A percentile compares a stretch with the other conserved stretches of the same genome.
These are phyloP conservation scores for Sycobia sp. DNA, from an alignment of 1,140 invertebrate genomes.

Conservation along the genomic window DNA sequence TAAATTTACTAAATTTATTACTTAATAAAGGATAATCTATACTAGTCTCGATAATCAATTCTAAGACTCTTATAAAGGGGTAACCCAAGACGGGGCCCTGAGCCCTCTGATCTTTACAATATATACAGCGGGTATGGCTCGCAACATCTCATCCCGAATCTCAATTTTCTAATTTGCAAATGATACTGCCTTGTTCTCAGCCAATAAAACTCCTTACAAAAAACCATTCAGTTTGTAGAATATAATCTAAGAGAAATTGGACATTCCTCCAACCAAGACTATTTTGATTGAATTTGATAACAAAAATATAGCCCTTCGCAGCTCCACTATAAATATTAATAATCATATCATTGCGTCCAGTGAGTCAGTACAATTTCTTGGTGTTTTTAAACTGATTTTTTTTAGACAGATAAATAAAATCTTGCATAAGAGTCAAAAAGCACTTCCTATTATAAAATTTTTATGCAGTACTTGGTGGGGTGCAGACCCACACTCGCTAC, in stretches of 20 bases:
- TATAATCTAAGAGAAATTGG: too few relatives aligned
- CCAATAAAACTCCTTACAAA: neutral
- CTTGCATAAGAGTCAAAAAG: neutral
- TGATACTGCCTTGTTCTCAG: neutral
- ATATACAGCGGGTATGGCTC: neutral
- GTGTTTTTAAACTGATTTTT: neutral
- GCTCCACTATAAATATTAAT: neutral
- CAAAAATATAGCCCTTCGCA: neutral
- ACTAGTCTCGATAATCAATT: too few relatives aligned
- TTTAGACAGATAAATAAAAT: neutral
- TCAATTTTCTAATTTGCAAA: neutral
- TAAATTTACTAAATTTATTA: neutral
- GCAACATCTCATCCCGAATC: neutral
- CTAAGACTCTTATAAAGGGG: too few relatives aligned
- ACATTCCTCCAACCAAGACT: too few relatives aligned
- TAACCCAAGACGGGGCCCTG: neutral
- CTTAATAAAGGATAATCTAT: neutral
- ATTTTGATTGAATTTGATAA: neutral
- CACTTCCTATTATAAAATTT: constrained; percentile 11
- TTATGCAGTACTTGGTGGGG: constrained; percentile 18
- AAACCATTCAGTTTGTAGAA: too few relatives aligned
- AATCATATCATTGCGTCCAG: too few relatives aligned
- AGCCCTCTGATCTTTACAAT: constrained; percentile 2
- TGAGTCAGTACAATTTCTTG: too few relatives aligned
- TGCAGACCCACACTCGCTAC: too few relatives aligned